Percentiles rank a stretch among this genome's conserved stretches.
Conservation (phyloP, 2,888 invertebrate genomes). For the Metallyticus violacea region DNA sequence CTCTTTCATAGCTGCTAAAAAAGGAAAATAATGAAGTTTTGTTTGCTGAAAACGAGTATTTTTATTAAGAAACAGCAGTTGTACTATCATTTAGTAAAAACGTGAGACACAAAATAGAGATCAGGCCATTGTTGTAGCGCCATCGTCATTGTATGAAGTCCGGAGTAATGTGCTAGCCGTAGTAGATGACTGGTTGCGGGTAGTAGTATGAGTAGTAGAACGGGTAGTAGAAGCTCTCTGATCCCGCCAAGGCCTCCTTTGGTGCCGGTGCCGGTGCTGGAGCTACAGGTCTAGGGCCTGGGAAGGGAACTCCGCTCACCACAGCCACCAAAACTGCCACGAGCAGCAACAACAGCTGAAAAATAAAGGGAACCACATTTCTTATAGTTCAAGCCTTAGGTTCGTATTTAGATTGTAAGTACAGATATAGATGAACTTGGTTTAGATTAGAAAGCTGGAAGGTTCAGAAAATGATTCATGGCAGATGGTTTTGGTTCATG, state of each 20-base stretch:
- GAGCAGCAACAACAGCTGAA: not conserved
- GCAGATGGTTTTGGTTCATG: too few relatives aligned
- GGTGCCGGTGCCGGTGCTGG: not conserved
- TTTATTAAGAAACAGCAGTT: not conserved
- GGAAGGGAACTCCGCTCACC: not conserved
- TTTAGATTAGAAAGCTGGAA: too few relatives aligned
- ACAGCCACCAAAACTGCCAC: not conserved
- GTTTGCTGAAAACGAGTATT: not conserved
- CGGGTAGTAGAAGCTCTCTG: not conserved
- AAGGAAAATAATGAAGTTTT: not conserved
- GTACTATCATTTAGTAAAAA: not conserved
- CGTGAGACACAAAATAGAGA: not conserved
- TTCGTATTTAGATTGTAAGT: too few relatives aligned
- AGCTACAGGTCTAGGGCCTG: not conserved
- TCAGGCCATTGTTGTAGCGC: not conserved
- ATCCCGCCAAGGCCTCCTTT: not conserved
- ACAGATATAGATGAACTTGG: too few relatives aligned
- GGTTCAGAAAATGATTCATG: too few relatives aligned
- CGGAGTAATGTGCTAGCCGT: not conserved
- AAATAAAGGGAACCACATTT: too few relatives aligned
- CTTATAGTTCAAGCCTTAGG: too few relatives aligned
- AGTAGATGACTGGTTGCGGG: not conserved
- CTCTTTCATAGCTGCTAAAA: not conserved
- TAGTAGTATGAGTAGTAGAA: not conserved
- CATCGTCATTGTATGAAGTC: not conserved